Base-by-base conservation (phyloP, 2,888 invertebrate species). In the Amphipoea lucens region DNA sequence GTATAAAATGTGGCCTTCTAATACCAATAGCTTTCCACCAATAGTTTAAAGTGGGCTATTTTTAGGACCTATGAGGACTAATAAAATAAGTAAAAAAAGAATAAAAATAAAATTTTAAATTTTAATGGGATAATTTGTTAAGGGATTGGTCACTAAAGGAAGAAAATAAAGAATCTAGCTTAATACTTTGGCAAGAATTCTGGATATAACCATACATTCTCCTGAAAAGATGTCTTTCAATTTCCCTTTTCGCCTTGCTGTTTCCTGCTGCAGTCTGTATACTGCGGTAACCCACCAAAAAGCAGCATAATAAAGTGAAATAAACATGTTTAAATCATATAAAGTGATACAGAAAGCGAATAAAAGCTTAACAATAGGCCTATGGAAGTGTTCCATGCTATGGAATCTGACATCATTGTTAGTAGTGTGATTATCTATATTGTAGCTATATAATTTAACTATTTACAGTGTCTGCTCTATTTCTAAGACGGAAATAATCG, bases 151-250 rank as follows among this genome's bases (percentile, higher is more conserved):
- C 90, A 92, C 91, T 92, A 92, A 91, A 92, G 91, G 91, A 92
- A 92, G 86, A 92, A 93, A 94, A 92, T 88, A 91, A 93, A 94
- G 84, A 91, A 91, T 92, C 96, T 96, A 96, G 96, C 96, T 94
- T 90, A 94, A 94, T 96, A 96, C 95, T 94, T 94, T 94, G 94
- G 94, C 94, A 96, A 95, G 91, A 95, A 95, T 94, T 95, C 93
- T 94, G 94, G 92, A 93, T 92, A 91, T 97, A 97, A 97, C 97
- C 98, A 98, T 98, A 97, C 98, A 98, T 97, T 98, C 98, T 96
- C 98, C 98, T 95, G 98, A 98, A 97, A 98, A 98, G 97, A 98
- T 98, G 97, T 98, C 98, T 97, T 98, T 98, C 97, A 98, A 98
- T 98, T 98, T 98, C 96, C 98, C 98, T 97, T 98, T 98, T 97